Base-by-base conservation (phyloP, 2,797 vertebrate species). In the Corythornis leucogaster region DNA sequence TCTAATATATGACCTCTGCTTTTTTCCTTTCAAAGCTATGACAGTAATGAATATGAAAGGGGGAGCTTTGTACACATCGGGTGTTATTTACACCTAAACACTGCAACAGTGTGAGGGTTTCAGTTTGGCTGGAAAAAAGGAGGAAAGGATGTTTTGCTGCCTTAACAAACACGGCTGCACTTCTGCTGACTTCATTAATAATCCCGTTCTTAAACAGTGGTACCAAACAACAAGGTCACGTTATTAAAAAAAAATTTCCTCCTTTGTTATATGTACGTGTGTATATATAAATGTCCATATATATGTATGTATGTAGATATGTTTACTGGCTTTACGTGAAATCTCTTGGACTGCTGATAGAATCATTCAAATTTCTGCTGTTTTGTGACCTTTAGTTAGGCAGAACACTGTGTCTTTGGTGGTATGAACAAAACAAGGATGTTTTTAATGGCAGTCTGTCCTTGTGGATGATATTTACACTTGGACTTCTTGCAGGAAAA, bases 21-120 rank as follows among this genome's bases (percentile, higher is more conserved):
- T 98, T 98, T 98, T 98, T 94, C 98, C 97, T 98, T 98, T 98
- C 98, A 97, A 97, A 95, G 93, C 97, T 92, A 94, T 98, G 98
- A 98, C 98, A 98, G 98, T 98, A 98, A 99, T 98, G 98, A 99
- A 98, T 97, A 98, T 97, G 98, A 98, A 98, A 98, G 97, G 97
- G 98, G 98, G 90, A 92, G 94, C 91, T 98, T 98, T 98, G 98
- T 98, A 97, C 98, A 97, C 98, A 97, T 97, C 96, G 98, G 97
- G 98, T 98, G 98, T 98, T 98, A 98, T 98, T 98, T 98, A 98
- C 98, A 98, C 98, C 98, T 97, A 97, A 97, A 97, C 96, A 98
- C 96, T 92, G 83, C 69, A 75, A 96, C 89, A 95, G 80, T 59
- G 54, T 80, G 70, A 53, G 76, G 55, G 67, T 76, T 96, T 94